Conservation (phyloP, 2,797 vertebrate genomes). For the Caiman crocodilus region DNA sequence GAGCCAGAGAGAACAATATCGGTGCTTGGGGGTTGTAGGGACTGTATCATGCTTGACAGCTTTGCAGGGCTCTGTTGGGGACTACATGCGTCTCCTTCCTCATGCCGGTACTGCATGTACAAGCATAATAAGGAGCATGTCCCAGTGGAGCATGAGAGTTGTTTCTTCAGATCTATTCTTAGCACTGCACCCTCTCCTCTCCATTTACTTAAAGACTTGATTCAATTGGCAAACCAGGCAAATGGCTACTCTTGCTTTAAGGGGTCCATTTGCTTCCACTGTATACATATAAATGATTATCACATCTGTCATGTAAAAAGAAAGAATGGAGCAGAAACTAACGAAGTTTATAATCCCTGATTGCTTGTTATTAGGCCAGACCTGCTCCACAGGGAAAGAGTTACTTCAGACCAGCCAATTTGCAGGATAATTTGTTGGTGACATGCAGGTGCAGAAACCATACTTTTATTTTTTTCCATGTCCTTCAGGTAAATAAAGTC, state of each 20-base stretch:
- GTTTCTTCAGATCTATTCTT: background rate
- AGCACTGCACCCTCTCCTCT: background rate
- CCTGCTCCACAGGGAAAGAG: background rate
- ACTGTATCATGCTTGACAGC: background rate
- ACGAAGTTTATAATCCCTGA: background rate
- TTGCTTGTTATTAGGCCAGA: constrained; percentile 14
- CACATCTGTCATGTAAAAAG: background rate
- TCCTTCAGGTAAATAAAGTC: background rate
- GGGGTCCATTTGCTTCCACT: background rate
- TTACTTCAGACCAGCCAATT: background rate
- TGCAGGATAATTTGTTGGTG: background rate
- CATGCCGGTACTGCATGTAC: background rate
- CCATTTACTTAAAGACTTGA: fast-evolving
- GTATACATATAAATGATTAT: background rate
- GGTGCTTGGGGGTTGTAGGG: background rate
- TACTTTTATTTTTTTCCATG: background rate
- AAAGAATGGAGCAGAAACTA: constrained; percentile 15
- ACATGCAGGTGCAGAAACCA: background rate
- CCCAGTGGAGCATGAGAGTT: background rate
- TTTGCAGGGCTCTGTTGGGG: background rate
- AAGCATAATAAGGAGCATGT: fast-evolving
- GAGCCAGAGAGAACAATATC: background rate
- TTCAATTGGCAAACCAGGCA: constrained; percentile 12
- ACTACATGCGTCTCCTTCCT: background rate
- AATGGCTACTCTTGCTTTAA: background rate